Conservation (phyloP, 30 jellyfish, hydroid and myxozoan genomes). For the Rhopilema esculentum region DNA sequence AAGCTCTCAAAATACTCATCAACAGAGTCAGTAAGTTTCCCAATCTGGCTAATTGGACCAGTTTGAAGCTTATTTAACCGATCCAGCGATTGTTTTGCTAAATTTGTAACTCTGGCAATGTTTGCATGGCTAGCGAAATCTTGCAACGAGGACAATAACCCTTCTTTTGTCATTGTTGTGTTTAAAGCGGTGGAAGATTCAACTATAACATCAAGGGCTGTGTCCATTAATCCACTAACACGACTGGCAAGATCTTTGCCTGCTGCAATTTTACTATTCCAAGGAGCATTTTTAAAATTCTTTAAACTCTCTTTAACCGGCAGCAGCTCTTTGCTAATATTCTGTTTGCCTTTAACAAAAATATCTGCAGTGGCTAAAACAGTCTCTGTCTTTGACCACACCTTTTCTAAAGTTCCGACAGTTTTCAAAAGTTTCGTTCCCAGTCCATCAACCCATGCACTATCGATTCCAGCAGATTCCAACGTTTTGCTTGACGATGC, state of each 20-base stretch:
- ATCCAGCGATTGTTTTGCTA: conserved; percentile 21
- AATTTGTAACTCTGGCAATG: conserved; percentile 4
- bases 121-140: conserved; percentile 64
- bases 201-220: conserved; percentile 43
- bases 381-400: conserved; percentile 60
- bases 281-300: conserved; percentile 69
- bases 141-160: conserved; percentile 50
- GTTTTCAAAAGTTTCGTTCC: conserved; percentile 47
- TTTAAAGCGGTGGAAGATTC: conserved; percentile 72
- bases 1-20: conserved; percentile 81
- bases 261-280: conserved; percentile 66
- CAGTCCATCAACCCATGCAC: conserved; percentile 74
- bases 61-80: conserved; percentile 42
- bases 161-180: conserved; percentile 63
- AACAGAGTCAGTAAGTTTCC: conserved; percentile 91
- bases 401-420: conserved; percentile 46
- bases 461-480: conserved; percentile 81
- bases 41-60: conserved; percentile 85
- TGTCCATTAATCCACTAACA: conserved; percentile 57
- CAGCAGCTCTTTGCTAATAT: conserved; percentile 50
- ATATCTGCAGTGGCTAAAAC: conserved; percentile 77
- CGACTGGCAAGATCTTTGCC: conserved; percentile 40
- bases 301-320: conserved; percentile 44
- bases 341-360: conserved; percentile 62
- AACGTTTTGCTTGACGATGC: conserved; percentile 50